Base-by-base conservation (phyloP, 2,888 invertebrate species). In the Aricia artaxerxes region DNA sequence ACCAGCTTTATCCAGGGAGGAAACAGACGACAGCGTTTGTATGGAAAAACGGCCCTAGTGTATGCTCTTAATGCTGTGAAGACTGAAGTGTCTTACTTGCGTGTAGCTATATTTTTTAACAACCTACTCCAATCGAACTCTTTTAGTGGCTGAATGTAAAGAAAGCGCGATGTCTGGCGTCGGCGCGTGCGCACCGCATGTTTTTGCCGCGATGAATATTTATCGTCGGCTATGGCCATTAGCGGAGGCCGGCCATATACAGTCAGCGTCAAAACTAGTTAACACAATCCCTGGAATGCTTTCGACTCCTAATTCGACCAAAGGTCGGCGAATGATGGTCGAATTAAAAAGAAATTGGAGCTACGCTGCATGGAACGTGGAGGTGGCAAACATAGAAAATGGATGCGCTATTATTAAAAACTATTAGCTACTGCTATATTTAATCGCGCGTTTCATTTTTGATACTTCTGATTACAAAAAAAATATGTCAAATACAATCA, bases 181-280 rank as follows among this genome's bases (percentile, higher is more conserved):
- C 86, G 88, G 89, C 91, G 91, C 91, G 92, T 90, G 92, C 92
- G 89, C 89, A 88, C 89, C 82, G 85, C 88, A 86, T 90, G 92
- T 93, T 93, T 94, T 93, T 93, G 90, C 92, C 85, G 86, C 91
- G 90, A 93, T 94, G 92, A 94, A 94, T 94, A 94, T 93, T 94
- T 93, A 94, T 93, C 91, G 90, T 81, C 86, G 84, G 86, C 88
- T 82, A 83, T 84, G 82, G 82, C 87, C 86, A 87, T 87, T 87
- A 87, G 85, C 83, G 83, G 83, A 83, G 81, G 79, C 79, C 82
- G 81, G 81, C 83, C 85, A 87, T 84, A 85, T 86, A 84, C 84
- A 81, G 79, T 79, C 79, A 75, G 75, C 61, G 79, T 79, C 75
- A 79, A 79, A 79, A 79, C 75, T 79, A 78, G 53, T 78, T 78